Evolutionary conservation across 2,113 vertebrate genomes (phyloP), one percentile per base, ranked within the genome.

Genomic region (Catharus fuscescens): DNA sequence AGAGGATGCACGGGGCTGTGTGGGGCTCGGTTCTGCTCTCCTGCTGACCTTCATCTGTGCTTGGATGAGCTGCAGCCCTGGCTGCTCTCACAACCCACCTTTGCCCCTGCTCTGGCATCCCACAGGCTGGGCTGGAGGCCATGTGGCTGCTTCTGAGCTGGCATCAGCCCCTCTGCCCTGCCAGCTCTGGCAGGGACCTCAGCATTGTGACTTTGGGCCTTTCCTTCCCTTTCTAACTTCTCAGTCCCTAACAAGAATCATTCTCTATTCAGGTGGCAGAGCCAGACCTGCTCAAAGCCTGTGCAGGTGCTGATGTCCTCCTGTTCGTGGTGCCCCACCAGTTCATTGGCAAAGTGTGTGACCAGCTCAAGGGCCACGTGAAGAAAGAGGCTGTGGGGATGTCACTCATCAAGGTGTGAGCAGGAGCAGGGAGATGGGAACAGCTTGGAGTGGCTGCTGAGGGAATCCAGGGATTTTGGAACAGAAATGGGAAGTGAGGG

Each of bases 281-380:
- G 88, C 98, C 99, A 40, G 99, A 99, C 91, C 93, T 99, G 95
- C 94, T 97, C 16, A 98, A 99, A 62, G 98, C 99, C 18, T 98
- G 98, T 5, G 97, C 97, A 2, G 99, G 98, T 66, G 98, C 99
- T 0, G 99, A 99, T 88, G 95, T 99, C 91, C 98, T 99, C 47
- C 97, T 99, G 78, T 99, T 99, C 2, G 99, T 99, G 95, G 98
- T 99, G 61, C 99, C 99, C 11, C 99, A 99, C 92, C 99, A 99
- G 97, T 99, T 99, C 86, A 98, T 99, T 2, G 38, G 97, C 69
- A 97, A 97, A 86, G 96, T 99, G 52, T 99, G 99, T 10, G 99
- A 99, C 84, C 98, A 99, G 96, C 99, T 99, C 94, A 99, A 99
- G 96, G 98, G 98, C 66, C 98, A 98, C 9, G 97, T 99, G 96